phyloP scores from a whole-genome alignment of 2,888 invertebrate species.

The Rhagium mordax region DNA sequence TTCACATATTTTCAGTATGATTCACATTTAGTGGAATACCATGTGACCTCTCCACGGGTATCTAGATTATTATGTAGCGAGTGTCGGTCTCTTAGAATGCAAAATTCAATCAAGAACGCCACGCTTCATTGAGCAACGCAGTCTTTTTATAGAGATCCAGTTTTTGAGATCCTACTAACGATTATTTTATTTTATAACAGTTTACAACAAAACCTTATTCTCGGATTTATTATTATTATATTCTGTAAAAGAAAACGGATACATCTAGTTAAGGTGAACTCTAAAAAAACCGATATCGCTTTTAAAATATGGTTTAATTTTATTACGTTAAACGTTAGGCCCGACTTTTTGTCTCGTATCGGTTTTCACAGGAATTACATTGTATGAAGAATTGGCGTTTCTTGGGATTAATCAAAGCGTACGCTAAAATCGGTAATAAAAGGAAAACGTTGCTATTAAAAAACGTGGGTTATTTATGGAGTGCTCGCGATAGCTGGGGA shows the following conservation, averaged over 20 bases:
- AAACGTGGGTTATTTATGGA: too few relatives aligned
- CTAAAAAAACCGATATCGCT: conserved; percentile 9
- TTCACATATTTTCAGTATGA: conserved; percentile 6
- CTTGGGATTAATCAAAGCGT: neutral
- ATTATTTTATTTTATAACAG: conserved; percentile 38
- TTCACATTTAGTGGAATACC: conserved; percentile 22
- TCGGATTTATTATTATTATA: conserved; percentile 30
- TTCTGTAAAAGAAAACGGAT: conserved; percentile 21
- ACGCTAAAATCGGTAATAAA: too few relatives aligned
- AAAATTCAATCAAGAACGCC: conserved; percentile 36
- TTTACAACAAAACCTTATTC: conserved; percentile 33
- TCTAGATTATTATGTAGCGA: conserved; percentile 32
- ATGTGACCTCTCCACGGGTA: conserved; percentile 21
- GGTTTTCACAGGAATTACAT: conserved; percentile 3
- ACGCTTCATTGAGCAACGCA: conserved; percentile 28
- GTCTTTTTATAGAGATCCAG: conserved; percentile 33
- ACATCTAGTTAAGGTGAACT: conserved; percentile 25
- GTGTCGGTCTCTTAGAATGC: conserved; percentile 32
- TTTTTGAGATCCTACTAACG: conserved; percentile 37
- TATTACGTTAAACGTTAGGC: conserved; percentile 15
- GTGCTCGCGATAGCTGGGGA: too few relatives aligned
- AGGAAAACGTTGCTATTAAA: too few relatives aligned
- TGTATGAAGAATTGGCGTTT: neutral
- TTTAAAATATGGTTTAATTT: conserved; percentile 2
- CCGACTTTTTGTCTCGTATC: neutral